Base-by-base conservation (phyloP, 1,140 invertebrate genomes). In the Drosophila teissieri region DNA sequence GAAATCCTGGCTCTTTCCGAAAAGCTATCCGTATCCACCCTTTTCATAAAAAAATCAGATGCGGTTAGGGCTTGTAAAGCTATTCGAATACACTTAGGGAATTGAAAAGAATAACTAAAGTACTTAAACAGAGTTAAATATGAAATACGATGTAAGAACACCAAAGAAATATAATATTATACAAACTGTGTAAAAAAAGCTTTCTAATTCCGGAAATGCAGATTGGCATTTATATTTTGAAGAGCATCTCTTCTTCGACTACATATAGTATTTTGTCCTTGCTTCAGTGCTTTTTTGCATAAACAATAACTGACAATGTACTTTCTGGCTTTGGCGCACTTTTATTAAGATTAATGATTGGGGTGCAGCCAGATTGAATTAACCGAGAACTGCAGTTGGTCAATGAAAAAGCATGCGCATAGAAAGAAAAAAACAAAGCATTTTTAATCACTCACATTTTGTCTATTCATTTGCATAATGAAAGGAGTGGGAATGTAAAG, bases 261-360 rank as follows among this genome's bases (percentile, higher is more conserved):
- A 34, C 19, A 22, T 22, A 6, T 6, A 14, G 17, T 7, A n/a
- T 1, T 10, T 39, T 39, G 1, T 2, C 5, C 19, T 2, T 14
- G 11, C 19, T 42, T 10, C 44, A 72, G 39, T n/a, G 37, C 22
- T 75, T 60, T 78, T 58, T 55, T 73, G 55, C 60, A 74, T 55
- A 57, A 55, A 64, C 46, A 37, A 64, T 58, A 73, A 56, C 73
- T 63, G 67, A 74, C 60, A 74, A 44, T 49, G 57, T 75, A 31
- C 46, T 34, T 69, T 61, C 70, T 53, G 52, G 22, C 39, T 64
- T 57, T 57, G 51, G 46, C 73, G n/a, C 49, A 60, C 61, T 84
- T 89, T 80, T 84, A 89, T 89, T 74, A 80, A 89, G 84, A 89
- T 89, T 89, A 89, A 89, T 89, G 84, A 89, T 84, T 73, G 56